Evolutionary conservation across 2,888 invertebrate species (phyloP).

Genomic region (Nephrotoma guestfalica): DNA sequence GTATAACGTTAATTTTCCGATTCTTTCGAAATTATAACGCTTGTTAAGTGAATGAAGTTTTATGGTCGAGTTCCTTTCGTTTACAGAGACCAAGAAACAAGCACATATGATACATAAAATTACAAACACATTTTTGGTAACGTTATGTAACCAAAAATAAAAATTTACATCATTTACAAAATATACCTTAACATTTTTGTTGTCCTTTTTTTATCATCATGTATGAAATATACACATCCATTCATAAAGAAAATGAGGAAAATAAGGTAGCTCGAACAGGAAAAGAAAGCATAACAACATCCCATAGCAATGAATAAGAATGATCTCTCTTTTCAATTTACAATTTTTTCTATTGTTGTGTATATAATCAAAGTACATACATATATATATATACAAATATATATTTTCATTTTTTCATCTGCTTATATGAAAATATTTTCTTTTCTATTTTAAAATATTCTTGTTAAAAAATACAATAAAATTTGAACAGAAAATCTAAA

Average conservation of each 20-base stretch:
- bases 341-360: neutral
- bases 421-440: neutral
- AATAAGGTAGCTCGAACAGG: neutral
- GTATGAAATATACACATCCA: neutral
- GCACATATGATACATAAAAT: too few relatives aligned
- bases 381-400: neutral
- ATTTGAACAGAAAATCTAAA: neutral
- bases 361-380: neutral
- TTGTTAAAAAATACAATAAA: neutral
- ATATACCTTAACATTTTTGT: neutral
- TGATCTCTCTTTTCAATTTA: neutral
- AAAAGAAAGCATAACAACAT: neutral
- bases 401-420: neutral
- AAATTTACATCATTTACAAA: neutral
- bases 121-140: too few relatives aligned
- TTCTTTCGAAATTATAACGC: neutral
- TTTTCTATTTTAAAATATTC: neutral
- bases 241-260: neutral
- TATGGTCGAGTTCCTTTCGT: neutral
- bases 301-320: neutral
- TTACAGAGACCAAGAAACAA: neutral
- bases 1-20: neutral
- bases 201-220: neutral
- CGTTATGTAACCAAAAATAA: too few relatives aligned
- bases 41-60: neutral